Conservation (phyloP, 2,888 invertebrate species). For the Aleiodes alternator region DNA sequence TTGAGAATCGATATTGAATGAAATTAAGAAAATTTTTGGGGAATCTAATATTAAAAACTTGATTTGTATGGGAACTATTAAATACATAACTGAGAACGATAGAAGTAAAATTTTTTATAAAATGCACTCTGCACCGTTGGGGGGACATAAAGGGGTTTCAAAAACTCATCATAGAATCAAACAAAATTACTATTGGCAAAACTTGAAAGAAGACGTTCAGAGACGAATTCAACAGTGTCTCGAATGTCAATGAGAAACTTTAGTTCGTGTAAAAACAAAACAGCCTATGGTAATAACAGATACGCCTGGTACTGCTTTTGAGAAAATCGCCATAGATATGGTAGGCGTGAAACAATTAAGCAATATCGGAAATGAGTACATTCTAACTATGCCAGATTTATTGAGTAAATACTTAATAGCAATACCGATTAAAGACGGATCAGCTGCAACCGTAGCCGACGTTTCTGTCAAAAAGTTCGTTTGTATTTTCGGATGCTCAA, state of each 20-base stretch:
- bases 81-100: background rate
- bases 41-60: background rate
- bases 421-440: background rate
- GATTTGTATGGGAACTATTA: conserved; percentile 13
- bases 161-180: conserved; percentile 42
- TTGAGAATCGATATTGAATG: too few species aligned
- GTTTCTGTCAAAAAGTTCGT: conserved; percentile 23
- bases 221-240: conserved; percentile 30
- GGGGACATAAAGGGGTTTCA: conserved; percentile 42
- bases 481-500: conserved; percentile 34
- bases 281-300: conserved; percentile 46
- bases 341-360: conserved; percentile 53
- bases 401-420: conserved; percentile 26
- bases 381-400: conserved; percentile 51
- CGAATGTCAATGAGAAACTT: conserved; percentile 39
- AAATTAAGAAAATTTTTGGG: background rate
- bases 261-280: conserved; percentile 33
- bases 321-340: conserved; percentile 44
- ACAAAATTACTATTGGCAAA: conserved; percentile 40
- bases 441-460: conserved; percentile 22
- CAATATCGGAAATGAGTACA: conserved; percentile 52
- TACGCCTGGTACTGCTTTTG: conserved; percentile 38
- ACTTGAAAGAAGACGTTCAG: conserved; percentile 39
- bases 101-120: conserved; percentile 9
- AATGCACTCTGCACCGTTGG: conserved; percentile 8